These are phyloP conservation scores for Phallusia fumigata DNA, from an alignment of 23 tunicate species.

Conservation along the genomic window DNA sequence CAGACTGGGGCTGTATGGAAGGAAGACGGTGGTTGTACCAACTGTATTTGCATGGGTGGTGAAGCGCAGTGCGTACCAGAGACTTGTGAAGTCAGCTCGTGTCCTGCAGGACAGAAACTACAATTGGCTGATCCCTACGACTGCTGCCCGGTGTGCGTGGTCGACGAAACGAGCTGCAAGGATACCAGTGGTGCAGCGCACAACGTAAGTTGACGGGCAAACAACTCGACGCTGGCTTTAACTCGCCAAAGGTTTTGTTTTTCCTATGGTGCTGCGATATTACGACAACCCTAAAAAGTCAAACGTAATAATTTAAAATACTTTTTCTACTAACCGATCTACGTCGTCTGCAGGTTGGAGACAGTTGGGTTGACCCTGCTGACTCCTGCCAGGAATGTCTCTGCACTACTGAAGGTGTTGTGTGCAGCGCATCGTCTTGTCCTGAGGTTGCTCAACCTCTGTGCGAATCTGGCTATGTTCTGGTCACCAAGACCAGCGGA, in stretches of 20 bases:
- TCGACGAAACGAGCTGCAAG: slow-evolving; percentile 48
- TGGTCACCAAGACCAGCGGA: slow-evolving; percentile 44
- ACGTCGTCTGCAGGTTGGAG: slow-evolving; percentile 13
- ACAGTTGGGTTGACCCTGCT: slow-evolving; percentile 37
- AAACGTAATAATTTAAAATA: too few species aligned
- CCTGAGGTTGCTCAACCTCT: slow-evolving; percentile 37
- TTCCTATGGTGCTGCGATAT: background rate
- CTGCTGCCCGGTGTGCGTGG: slow-evolving; percentile 79
- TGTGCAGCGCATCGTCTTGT: slow-evolving; percentile 52
- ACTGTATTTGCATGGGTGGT: slow-evolving; percentile 92
- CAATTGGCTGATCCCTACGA: slow-evolving; percentile 15
- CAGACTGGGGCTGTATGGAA: slow-evolving; percentile 97
- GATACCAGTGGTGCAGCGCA: slow-evolving; percentile 36
- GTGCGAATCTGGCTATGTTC: slow-evolving; percentile 57
- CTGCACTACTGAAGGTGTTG: slow-evolving; percentile 65
- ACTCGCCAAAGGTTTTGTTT: too few species aligned
- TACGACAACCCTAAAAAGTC: too few species aligned
- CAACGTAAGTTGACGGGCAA: slow-evolving; percentile 29
- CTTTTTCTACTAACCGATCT: background rate
- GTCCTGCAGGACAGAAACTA: slow-evolving; percentile 80
- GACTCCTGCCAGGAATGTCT: slow-evolving; percentile 55
- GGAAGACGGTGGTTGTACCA: slow-evolving; percentile 75
- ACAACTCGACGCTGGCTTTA: too few species aligned
- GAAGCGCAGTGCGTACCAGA: slow-evolving; percentile 72
- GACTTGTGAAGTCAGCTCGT: slow-evolving; percentile 68